A percentile compares a stretch with the other conserved stretches of the same genome.
Conservation (phyloP, 2,888 invertebrate genomes). For the Gryllus longicercus region DNA sequence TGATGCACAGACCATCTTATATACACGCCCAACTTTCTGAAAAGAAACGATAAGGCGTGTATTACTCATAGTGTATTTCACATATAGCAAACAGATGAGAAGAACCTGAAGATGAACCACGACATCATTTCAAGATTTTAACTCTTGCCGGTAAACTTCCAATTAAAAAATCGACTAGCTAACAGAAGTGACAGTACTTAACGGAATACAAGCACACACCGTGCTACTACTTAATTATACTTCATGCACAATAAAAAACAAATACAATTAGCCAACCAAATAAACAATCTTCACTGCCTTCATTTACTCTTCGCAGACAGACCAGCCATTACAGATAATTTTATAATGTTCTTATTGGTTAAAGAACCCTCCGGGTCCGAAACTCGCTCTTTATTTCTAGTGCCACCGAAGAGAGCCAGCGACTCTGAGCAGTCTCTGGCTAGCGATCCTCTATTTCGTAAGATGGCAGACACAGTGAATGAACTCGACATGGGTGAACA, state of each 20-base stretch:
- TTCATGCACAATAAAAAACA: not conserved
- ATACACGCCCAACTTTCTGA: constrained; percentile 20
- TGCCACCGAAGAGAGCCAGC: not conserved
- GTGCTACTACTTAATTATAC: too few relatives aligned
- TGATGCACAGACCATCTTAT: constrained; percentile 21
- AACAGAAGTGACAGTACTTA: too few relatives aligned
- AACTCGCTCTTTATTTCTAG: not conserved
- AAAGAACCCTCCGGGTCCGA: not conserved
- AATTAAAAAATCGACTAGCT: too few relatives aligned
- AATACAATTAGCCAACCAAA: constrained; percentile 1
- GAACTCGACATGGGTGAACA: constrained; percentile 43
- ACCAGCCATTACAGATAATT: constrained; percentile 8
- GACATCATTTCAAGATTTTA: not conserved
- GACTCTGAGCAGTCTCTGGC: not conserved
- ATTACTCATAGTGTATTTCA: not conserved
- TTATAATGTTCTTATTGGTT: constrained; percentile 17
- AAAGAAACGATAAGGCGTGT: not conserved
- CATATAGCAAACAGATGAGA: not conserved
- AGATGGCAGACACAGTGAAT: constrained; percentile 37
- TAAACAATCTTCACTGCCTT: constrained; percentile 17
- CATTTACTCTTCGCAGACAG: constrained; percentile 6
- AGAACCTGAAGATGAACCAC: not conserved
- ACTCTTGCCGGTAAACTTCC: constrained; percentile 18
- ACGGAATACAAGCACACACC: too few relatives aligned
- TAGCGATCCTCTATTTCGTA: constrained; percentile 21